These are phyloP conservation scores for Thripadectes ignobilis DNA, from an alignment of 2,797 vertebrate genomes.

Conservation along the genomic window DNA sequence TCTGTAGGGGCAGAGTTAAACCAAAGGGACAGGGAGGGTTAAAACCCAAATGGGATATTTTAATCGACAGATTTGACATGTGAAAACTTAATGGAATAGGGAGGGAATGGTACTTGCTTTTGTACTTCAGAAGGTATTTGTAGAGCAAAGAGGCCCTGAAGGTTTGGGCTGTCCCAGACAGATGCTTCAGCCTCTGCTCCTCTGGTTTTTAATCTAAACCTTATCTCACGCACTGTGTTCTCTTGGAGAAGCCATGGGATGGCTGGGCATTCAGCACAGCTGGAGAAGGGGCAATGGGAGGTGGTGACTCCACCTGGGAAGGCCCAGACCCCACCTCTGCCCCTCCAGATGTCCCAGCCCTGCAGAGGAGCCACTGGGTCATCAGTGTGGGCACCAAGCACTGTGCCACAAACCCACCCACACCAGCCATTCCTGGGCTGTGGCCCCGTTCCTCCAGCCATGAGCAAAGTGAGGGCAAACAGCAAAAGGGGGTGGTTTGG, in stretches of 20 bases:
- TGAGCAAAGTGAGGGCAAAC: background rate
- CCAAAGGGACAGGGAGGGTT: background rate
- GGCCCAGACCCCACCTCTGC: background rate
- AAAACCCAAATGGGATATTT: background rate
- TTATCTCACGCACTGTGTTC: background rate
- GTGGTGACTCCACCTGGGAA: background rate
- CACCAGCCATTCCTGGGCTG: fast-evolving
- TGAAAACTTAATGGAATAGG: background rate
- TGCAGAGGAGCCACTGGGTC: background rate
- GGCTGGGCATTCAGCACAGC: background rate
- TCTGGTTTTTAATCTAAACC: background rate
- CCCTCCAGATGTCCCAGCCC: background rate
- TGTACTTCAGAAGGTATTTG: background rate
- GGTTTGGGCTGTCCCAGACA: background rate
- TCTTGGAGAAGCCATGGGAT: background rate
- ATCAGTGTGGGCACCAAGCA: background rate
- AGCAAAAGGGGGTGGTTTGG: background rate
- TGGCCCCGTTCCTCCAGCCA: background rate
- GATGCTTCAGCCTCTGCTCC: background rate
- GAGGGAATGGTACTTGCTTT: background rate
- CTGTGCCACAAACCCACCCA: background rate
- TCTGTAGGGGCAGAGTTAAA: background rate
- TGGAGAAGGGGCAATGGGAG: background rate
- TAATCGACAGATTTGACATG: background rate
- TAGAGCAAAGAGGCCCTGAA: background rate